A percentile compares a stretch with the other conserved stretches of the same genome.
Conservation (phyloP, 2,113 vertebrate genomes). For the Toxotes jaculatrix region DNA sequence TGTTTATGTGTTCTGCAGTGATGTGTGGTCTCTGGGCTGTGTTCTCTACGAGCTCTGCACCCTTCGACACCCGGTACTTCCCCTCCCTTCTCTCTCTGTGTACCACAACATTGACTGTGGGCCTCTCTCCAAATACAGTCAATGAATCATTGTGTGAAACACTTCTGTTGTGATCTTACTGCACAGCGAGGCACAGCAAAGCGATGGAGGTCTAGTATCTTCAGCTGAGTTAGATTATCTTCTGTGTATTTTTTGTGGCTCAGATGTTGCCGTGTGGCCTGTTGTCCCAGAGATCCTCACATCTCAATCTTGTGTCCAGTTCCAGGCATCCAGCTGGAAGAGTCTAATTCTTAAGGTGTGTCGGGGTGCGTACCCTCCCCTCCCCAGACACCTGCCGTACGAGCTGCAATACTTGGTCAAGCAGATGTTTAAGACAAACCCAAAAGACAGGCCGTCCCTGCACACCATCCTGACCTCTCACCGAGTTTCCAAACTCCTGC, state of each 20-base stretch:
- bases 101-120: not conserved
- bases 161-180: slow-evolving; percentile 9
- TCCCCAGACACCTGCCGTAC: slow-evolving; percentile 89
- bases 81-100: not conserved
- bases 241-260: slow-evolving; percentile 45
- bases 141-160: slow-evolving; percentile 11
- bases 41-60: slow-evolving; percentile 95
- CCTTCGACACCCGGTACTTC: slow-evolving; percentile 90
- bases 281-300: slow-evolving; percentile 10
- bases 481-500: slow-evolving; percentile 81
- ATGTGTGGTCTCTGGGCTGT: slow-evolving; percentile 97
- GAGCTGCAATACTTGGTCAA: slow-evolving; percentile 91
- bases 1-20: slow-evolving; percentile 84
- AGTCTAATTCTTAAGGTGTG: slow-evolving; percentile 95
- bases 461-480: slow-evolving; percentile 90
- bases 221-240: slow-evolving; percentile 28
- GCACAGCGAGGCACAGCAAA: slow-evolving; percentile 13
- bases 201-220: not conserved
- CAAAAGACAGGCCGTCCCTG: slow-evolving; percentile 90
- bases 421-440: slow-evolving; percentile 94
- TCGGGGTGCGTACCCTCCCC: slow-evolving; percentile 87
- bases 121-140: slow-evolving; percentile 27
- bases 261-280: slow-evolving; percentile 3
- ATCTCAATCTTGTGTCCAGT: slow-evolving; percentile 80
- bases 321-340: slow-evolving; percentile 95